A percentile compares a stretch with the other conserved stretches of the same genome.
Evolutionary conservation across 2,113 vertebrate genomes (phyloP).

Genomic region (Ciconia stormi): DNA sequence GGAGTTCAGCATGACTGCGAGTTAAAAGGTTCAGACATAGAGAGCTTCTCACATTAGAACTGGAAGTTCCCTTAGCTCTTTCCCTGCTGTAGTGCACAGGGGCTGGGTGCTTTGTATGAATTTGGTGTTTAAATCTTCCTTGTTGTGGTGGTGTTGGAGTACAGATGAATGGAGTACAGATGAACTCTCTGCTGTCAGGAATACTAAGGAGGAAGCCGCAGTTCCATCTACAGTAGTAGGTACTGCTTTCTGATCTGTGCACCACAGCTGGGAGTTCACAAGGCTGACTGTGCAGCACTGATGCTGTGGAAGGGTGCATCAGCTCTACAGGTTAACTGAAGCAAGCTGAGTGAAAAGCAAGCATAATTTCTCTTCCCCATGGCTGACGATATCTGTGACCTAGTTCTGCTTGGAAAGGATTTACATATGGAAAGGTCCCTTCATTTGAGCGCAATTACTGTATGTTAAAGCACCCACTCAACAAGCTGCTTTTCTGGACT

Average conservation of each 20-base stretch:
- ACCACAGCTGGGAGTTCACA: fast-evolving
- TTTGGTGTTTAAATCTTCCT: background rate
- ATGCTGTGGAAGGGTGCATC: background rate
- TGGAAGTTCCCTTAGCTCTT: background rate
- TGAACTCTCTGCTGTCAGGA: background rate
- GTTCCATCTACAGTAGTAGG: background rate
- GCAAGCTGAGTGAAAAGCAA: background rate
- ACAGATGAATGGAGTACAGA: background rate
- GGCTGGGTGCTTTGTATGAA: background rate
- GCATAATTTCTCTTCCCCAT: background rate
- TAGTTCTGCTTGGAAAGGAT: slow-evolving; percentile 31
- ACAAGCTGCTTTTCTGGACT: background rate
- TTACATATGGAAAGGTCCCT: background rate
- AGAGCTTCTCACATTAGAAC: fast-evolving
- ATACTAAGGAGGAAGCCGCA: fast-evolving
- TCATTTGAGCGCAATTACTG: background rate
- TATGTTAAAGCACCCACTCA: background rate
- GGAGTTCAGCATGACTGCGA: background rate
- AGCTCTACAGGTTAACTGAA: background rate
- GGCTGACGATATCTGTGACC: background rate
- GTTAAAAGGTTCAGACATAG: background rate
- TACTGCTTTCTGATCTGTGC: background rate
- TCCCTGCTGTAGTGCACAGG: too few species aligned
- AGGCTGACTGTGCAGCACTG: background rate
- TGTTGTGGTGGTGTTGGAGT: background rate